phyloP scores from a whole-genome alignment of 2,888 invertebrate species.

The Melanostoma scalare region DNA sequence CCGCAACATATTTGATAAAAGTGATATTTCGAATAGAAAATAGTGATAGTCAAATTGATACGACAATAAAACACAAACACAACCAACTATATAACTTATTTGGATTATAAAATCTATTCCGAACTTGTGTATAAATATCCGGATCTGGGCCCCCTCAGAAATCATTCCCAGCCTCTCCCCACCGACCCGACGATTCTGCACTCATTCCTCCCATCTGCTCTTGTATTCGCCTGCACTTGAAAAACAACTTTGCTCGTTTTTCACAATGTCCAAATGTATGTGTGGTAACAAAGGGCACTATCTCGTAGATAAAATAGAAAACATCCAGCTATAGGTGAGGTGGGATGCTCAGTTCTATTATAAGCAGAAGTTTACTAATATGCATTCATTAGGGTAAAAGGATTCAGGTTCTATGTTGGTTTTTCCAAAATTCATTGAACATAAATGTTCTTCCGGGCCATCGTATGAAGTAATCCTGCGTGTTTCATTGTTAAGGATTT shows the following conservation, averaged over 20 bases:
- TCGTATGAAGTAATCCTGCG: conserved; percentile 47
- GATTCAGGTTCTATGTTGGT: conserved; percentile 59
- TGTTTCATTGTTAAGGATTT: conserved; percentile 34
- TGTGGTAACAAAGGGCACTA: conserved; percentile 56
- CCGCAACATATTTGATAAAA: too few relatives aligned
- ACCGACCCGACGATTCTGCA: background rate
- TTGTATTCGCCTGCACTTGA: conserved; percentile 23
- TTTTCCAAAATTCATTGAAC: conserved; percentile 67
- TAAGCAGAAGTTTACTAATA: conserved; percentile 27
- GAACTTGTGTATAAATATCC: too few relatives aligned
- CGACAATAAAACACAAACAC: too few relatives aligned
- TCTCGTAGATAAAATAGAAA: conserved; percentile 66
- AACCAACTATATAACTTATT: too few relatives aligned
- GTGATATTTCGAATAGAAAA: too few relatives aligned
- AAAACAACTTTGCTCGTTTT: conserved; percentile 25
- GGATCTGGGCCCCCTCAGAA: too few relatives aligned
- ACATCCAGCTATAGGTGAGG: conserved; percentile 37
- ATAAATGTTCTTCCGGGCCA: conserved; percentile 44
- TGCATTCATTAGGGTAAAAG: conserved; percentile 64
- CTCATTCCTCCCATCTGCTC: conserved; percentile 19
- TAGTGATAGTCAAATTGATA: too few relatives aligned
- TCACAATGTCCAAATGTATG: conserved; percentile 14
- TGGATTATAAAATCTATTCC: too few relatives aligned
- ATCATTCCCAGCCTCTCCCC: too few relatives aligned
- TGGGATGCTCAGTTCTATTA: conserved; percentile 5